Base-by-base conservation (phyloP, 92 coral and sea anemone species). In the Plumapathes pennacea region DNA sequence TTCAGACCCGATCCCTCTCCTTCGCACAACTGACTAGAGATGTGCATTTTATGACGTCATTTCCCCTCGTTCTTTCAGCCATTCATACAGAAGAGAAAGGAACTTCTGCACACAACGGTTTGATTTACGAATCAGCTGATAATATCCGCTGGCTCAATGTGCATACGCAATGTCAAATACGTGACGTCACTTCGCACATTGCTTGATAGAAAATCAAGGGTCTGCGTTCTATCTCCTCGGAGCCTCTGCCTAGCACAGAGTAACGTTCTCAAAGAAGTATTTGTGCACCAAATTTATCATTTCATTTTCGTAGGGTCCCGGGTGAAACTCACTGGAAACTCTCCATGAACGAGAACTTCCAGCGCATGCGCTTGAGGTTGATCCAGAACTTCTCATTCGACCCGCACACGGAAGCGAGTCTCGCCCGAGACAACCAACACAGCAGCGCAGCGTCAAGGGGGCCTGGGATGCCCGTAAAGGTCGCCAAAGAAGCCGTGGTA, bases 321-420 rank as follows among this genome's bases (percentile, higher is more conserved):
- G 46, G 47, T 25, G 81, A 89, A 45, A 28, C 50, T 15, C 77
- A 80, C 68, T 92, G 98, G 98, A 92, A 84, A 60, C 82, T 92
- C 45, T 88, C 98, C 12, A 76, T 89, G 38, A 80, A 80, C 5
- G 98, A 92, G 54, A 92, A 81, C 38, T 88, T 92, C 52, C 90
- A 85, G 7, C 90, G 98, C 80, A 92, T 92, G 98, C 96, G 98
- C 30, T 71, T 92, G 30, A 92, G 83, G 61, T 62, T 92, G 25
- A 84, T 86, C 15, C 98, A 54, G n/a, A 88, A 92, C 74, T 73
- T 76, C 72, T 58, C 81, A 38, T 92, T 83, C 28, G 76, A 67
- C n/a, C 79, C 76, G 25, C 98, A 92, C 58, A n/a, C 56, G 10
- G 98, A 92, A 32, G 98, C 96, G 14, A 92, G 98, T 37, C 80